phyloP scores from a whole-genome alignment of 2,113 vertebrate genomes.

The Oryzias melastigma region DNA sequence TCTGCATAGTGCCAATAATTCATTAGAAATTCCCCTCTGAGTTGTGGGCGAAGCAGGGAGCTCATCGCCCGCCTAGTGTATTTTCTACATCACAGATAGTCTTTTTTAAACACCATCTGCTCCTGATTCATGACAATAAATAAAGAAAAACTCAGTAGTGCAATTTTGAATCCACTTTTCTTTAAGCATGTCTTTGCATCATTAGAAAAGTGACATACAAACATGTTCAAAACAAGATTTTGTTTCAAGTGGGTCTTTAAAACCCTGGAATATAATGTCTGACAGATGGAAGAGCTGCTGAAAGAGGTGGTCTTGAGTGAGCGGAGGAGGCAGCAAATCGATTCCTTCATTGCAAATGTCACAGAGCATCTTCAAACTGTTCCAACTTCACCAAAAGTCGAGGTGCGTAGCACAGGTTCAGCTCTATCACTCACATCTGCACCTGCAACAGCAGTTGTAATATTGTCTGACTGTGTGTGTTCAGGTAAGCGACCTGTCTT shows the following conservation, averaged over 20 bases:
- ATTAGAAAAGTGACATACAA: too few species aligned
- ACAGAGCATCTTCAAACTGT: constrained; percentile 77
- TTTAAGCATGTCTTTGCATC: too few species aligned
- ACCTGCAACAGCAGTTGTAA: background rate
- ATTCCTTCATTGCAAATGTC: constrained; percentile 82
- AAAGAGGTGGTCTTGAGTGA: constrained; percentile 90
- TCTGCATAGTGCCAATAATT: too few species aligned
- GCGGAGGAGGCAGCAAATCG: constrained; percentile 82
- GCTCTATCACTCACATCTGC: background rate
- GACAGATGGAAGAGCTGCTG: constrained; percentile 90
- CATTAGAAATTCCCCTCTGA: too few species aligned
- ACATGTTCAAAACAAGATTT: too few species aligned
- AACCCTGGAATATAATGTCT: background rate
- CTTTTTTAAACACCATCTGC: too few species aligned
- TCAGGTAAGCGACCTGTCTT: constrained; percentile 85
- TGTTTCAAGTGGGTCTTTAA: background rate
- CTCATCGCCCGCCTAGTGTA: too few species aligned
- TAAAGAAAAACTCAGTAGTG: too few species aligned
- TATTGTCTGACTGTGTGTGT: background rate
- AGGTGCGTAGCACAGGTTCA: constrained; percentile 66
- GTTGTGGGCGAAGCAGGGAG: too few species aligned
- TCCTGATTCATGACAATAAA: too few species aligned
- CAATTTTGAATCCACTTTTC: too few species aligned
- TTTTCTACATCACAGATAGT: too few species aligned
- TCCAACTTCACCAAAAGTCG: constrained; percentile 76